Base-by-base conservation (phyloP, 2,113 vertebrate species). In the Phoenicopterus ruber region DNA sequence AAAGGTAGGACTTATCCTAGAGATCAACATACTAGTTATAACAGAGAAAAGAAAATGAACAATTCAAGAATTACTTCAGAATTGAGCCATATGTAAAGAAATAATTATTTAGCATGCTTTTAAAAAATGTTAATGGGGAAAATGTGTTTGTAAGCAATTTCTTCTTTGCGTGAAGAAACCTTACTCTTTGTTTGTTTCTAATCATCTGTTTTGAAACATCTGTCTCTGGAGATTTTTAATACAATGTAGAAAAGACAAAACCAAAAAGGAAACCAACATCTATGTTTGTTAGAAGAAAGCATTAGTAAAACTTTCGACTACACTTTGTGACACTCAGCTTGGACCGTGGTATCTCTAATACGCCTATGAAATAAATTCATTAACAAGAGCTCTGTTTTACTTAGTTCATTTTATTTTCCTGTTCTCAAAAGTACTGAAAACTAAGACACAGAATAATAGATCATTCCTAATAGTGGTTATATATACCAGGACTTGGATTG, bases 141-240 rank as follows among this genome's bases (percentile, higher is more conserved):
- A 90, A 71, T 17, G 13, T 62, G 12, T 82, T 77, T 89, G 25
- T 74, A 92, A 93, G 36, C 17, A 91, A 66, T 58, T 78, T 87
- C 7, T 44, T 44, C 18, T 28, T 82, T 34, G 7, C 6, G 5
- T 71, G 25, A 11, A 58, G 28, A 76, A 55, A 61, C 17, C 3
- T 69, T 73, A 69, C 31, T 90, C 17, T 77, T 84, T 80, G 4
- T 44, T 42, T 62, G 38, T 92, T 96, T 55, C 49, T 92, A 74
- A 94, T 32, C 8, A 55, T 65, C 62, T 96, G 34, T 86, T 97
- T 94, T 34, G 76, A 94, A 95, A 84, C 10, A 94, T 52, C 50
- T 96, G 71, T 18, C 90, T 96, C 38, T 92, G 20, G 17, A 89
- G 15, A 29, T 80, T 91, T 93, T 84, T 70, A 80, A 93, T 55